A percentile compares a stretch with the other conserved stretches of the same genome.
phyloP scores from a whole-genome alignment of 2,888 invertebrate species.

The Myopa tessellatipennis region DNA sequence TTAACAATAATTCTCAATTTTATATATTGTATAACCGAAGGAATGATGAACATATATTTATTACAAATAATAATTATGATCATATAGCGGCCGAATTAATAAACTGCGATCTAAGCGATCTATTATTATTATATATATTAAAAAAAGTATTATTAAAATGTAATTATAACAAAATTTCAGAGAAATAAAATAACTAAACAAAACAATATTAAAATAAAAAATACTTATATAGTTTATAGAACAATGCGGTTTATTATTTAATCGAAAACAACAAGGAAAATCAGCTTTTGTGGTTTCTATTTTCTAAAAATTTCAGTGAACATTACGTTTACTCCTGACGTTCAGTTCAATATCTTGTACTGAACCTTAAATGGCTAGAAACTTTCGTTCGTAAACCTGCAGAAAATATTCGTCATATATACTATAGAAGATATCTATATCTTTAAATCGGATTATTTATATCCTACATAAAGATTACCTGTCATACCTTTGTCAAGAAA shows the following conservation, averaged over 20 bases:
- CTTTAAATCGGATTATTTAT: no score
- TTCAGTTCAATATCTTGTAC: no score
- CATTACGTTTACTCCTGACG: no score
- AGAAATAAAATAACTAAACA: no score
- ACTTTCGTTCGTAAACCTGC: no score
- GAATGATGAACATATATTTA: constrained; percentile 16
- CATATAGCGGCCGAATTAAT: constrained; percentile 33
- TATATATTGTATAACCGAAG: background rate
- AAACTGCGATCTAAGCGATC: constrained; percentile 27
- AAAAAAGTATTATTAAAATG: constrained; percentile 38
- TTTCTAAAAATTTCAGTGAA: no score
- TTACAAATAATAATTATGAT: constrained; percentile 11
- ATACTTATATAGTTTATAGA: constrained; percentile 38
- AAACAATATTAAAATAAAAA: background rate
- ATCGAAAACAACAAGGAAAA: background rate
- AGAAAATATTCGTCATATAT: no score
- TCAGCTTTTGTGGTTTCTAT: no score
- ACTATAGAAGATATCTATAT: no score
- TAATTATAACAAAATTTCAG: constrained; percentile 29
- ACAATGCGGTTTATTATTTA: background rate
- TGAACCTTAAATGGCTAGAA: no score
- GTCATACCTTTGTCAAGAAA: no score
- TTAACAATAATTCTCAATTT: constrained; percentile 20
- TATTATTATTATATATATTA: constrained; percentile 23
- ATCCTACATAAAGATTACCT: no score